Percentiles rank a stretch among this genome's conserved stretches.
Evolutionary conservation across 2,888 invertebrate genomes (phyloP).

Genomic region (Bombylius major): DNA sequence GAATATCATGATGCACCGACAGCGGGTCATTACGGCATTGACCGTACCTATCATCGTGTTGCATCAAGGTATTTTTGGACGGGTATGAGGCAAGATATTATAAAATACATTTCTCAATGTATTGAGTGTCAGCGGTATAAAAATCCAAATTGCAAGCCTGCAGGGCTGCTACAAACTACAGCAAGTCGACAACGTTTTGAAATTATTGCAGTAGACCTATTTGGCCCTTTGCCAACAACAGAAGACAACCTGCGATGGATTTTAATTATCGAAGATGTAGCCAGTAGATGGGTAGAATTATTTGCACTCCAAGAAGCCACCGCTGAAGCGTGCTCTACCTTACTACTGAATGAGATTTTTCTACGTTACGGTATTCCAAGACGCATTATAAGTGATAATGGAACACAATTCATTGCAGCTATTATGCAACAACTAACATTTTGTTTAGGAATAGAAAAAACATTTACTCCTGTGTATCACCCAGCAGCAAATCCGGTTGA

Average conservation of each 20-base stretch:
- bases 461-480: slow-evolving; percentile 24
- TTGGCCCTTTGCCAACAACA: slow-evolving; percentile 13
- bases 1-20: slow-evolving; percentile 12
- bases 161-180: slow-evolving; percentile 20
- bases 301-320: slow-evolving; percentile 22
- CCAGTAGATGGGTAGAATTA: slow-evolving; percentile 6
- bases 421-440: slow-evolving; percentile 24
- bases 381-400: too few species aligned
- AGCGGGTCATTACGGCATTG: too few species aligned
- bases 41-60: too few species aligned
- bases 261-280: slow-evolving; percentile 20
- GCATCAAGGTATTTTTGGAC: slow-evolving; percentile 17
- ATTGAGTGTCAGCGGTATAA: slow-evolving; percentile 25
- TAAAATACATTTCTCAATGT: slow-evolving; percentile 19
- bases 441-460: slow-evolving; percentile 16
- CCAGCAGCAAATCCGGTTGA: slow-evolving; percentile 26
- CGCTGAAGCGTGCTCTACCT: slow-evolving; percentile 20
- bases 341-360: slow-evolving; percentile 23
- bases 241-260: slow-evolving; percentile 19
- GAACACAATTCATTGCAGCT: not conserved
- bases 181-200: slow-evolving; percentile 11
- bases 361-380: slow-evolving; percentile 22
- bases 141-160: slow-evolving; percentile 22
- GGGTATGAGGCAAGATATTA: slow-evolving; percentile 19
- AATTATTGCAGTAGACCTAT: too few species aligned